These are phyloP conservation scores for Cheilosia impressa DNA, from an alignment of 2,888 invertebrate species.

Conservation along the genomic window DNA sequence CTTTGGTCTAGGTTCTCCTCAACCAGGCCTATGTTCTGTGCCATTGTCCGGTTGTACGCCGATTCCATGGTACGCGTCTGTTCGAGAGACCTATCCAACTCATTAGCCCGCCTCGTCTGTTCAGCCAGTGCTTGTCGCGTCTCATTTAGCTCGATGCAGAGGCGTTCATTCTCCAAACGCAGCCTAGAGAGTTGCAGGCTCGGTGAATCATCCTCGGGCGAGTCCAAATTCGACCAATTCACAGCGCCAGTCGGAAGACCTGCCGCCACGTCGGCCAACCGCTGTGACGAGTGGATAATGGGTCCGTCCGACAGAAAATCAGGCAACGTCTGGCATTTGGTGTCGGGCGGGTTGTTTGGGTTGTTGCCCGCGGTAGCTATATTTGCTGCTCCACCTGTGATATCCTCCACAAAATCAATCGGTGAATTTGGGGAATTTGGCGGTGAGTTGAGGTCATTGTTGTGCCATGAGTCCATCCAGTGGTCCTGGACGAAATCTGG, in stretches of 20 bases:
- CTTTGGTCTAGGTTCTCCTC: constrained; percentile 86
- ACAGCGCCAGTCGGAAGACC: constrained; percentile 81
- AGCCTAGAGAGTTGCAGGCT: constrained; percentile 79
- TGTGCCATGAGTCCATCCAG: constrained; percentile 88
- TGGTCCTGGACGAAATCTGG: constrained; percentile 96
- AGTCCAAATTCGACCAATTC: constrained; percentile 78
- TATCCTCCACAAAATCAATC: constrained; percentile 79
- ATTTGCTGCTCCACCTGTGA: constrained; percentile 58
- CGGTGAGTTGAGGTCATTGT: constrained; percentile 81
- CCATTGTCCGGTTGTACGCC: constrained; percentile 85
- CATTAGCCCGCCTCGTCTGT: constrained; percentile 84
- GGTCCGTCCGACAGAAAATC: constrained; percentile 90
- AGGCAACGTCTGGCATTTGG: constrained; percentile 85
- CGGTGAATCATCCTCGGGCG: constrained; percentile 81
- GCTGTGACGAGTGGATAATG: constrained; percentile 83
- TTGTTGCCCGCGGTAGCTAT: constrained; percentile 37
- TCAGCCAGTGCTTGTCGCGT: constrained; percentile 85
- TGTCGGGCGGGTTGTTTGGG: constrained; percentile 47
- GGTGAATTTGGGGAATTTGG: constrained; percentile 80
- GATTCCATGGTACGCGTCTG: constrained; percentile 84
- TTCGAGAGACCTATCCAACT: constrained; percentile 85
- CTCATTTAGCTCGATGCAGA: constrained; percentile 85
- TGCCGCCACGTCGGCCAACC: constrained; percentile 82
- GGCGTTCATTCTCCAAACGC: constrained; percentile 82
- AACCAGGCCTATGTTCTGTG: constrained; percentile 86